Base-by-base conservation (phyloP, 2,113 vertebrate genomes). In the Parus major region DNA sequence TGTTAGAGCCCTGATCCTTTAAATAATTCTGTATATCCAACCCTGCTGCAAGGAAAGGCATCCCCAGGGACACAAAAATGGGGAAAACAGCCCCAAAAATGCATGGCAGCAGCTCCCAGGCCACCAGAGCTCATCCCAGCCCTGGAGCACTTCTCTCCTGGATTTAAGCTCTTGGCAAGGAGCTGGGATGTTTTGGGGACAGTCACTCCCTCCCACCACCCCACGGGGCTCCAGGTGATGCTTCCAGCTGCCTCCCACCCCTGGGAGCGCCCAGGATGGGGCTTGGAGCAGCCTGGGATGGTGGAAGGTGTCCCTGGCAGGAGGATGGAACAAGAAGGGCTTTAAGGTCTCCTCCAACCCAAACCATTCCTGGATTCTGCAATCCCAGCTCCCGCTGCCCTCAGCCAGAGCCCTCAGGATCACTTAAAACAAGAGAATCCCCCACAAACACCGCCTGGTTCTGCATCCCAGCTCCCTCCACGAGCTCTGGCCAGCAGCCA, bases 401-500 rank as follows among this genome's bases (percentile, higher is more conserved):
- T 16, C 55, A 42, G 8, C 69, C 76, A 15, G 3, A 0, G 22
- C 71, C 17, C 2, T 3, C 1, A 2, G 70, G 7, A 56, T 11
- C 15, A 2, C 10, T 19, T 1, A 2, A 44, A 53, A 15, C 2
- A 6, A 39, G 3, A 42, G 5, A 66, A 52, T 19, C 36, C 36
- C 35, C 31, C 50, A 4, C 5, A 11, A 49, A 33, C 75, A 27
- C 13, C 7, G 0, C 70, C 70, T 1, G 1, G 33, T 56, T 24
- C 35, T 3, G 0, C 50, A 0, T 25, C 78, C 55, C 27, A 4
- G 17, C 75, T 75, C 66, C 52, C 19, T 2, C 63, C 19, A 1
- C 0, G 0, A 2, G 44, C 33, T 63, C 20, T 11, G 27, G 65
- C 61, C 42, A 57, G 60, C 50, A 15, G 18, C 10, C 39, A 21